A percentile compares a stretch with the other conserved stretches of the same genome.
Conservation (phyloP, 2,888 invertebrate species). For the Drosophila robusta region DNA sequence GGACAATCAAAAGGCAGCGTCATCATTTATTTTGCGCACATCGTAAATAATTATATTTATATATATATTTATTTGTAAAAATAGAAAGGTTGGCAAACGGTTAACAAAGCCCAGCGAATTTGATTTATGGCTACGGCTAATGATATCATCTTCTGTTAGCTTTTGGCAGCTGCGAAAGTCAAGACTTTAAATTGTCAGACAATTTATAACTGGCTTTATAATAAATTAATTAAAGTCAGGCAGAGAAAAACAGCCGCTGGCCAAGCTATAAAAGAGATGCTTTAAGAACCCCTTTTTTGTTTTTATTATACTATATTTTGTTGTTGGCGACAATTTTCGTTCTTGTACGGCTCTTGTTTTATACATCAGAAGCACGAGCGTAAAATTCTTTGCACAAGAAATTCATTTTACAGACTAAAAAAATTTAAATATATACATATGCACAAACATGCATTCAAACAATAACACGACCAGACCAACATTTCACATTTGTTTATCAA, state of each 20-base stretch:
- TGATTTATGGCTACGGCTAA: slow-evolving; percentile 17
- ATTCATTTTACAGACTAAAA: slow-evolving; percentile 3
- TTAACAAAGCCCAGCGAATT: neutral
- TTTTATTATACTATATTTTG: slow-evolving; percentile 1
- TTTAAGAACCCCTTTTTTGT: neutral
- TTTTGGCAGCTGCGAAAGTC: neutral
- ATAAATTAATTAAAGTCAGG: slow-evolving; percentile 32
- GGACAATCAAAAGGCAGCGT: slow-evolving; percentile 7
- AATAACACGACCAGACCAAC: slow-evolving; percentile 18
- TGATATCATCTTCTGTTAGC: slow-evolving; percentile 19
- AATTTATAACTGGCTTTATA: slow-evolving; percentile 27
- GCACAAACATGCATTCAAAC: slow-evolving; percentile 13
- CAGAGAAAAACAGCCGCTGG: neutral
- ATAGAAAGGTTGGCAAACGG: neutral
- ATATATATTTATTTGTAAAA: neutral
- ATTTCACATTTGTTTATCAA: slow-evolving; percentile 34
- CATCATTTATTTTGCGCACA: slow-evolving; percentile 46
- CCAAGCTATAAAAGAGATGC: neutral
- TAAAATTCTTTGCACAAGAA: slow-evolving; percentile 15
- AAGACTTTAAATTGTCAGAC: slow-evolving; percentile 10
- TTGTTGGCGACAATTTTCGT: slow-evolving; percentile 24
- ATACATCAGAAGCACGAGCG: slow-evolving; percentile 4
- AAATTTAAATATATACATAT: neutral
- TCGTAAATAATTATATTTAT: neutral
- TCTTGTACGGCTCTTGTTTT: slow-evolving; percentile 7